These are phyloP conservation scores for Eupithecia pulchellata DNA, from an alignment of 2,888 invertebrate species.

Conservation along the genomic window DNA sequence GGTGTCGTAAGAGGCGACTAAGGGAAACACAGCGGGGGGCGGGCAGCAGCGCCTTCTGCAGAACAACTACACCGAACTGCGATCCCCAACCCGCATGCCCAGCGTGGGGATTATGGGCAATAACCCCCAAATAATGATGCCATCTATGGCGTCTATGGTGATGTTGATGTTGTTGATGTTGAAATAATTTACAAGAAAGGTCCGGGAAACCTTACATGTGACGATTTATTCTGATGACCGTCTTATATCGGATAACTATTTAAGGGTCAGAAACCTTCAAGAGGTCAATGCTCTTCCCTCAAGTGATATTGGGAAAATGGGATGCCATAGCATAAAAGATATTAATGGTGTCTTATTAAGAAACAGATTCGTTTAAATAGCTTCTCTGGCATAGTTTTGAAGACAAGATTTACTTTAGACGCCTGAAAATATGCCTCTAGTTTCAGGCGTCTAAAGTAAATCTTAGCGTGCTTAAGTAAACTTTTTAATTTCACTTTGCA, in stretches of 20 bases:
- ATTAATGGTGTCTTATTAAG: background rate
- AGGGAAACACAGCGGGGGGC: too few relatives aligned
- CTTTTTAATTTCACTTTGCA: background rate
- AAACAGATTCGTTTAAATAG: background rate
- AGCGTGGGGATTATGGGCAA: too few relatives aligned
- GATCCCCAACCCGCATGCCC: too few relatives aligned
- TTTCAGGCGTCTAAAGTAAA: too few relatives aligned
- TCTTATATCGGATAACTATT: conserved; percentile 15
- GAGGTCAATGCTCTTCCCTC: conserved; percentile 10
- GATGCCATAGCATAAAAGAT: background rate
- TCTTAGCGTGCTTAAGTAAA: background rate
- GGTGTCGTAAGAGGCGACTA: too few relatives aligned
- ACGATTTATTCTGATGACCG: conserved; percentile 4
- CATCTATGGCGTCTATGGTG: too few relatives aligned
- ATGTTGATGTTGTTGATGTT: too few relatives aligned
- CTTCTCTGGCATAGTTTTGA: background rate
- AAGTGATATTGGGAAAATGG: conserved; percentile 15
- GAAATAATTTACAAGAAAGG: conserved; percentile 7
- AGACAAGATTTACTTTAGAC: background rate
- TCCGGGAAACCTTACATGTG: background rate
- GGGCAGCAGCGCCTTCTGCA: too few relatives aligned
- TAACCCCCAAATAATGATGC: too few relatives aligned
- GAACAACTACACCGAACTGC: too few relatives aligned
- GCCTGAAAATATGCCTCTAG: background rate
- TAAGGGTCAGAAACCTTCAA: conserved; percentile 22